phyloP scores from a whole-genome alignment of 2,113 vertebrate genomes.

The Crotophaga sulcirostris region DNA sequence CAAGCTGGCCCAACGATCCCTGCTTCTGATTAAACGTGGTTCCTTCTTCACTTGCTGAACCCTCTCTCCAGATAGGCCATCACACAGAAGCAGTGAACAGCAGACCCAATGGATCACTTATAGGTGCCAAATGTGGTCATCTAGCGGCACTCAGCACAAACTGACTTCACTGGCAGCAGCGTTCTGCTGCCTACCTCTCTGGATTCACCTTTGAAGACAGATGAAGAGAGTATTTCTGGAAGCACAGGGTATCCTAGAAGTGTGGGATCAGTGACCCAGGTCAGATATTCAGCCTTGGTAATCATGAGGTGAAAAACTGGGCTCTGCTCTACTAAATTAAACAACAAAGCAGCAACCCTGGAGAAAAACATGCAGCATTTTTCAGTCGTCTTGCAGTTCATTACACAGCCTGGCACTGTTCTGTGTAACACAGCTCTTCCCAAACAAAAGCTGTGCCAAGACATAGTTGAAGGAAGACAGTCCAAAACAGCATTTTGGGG shows the following conservation, averaged over 20 bases:
- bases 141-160: background rate
- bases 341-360: background rate
- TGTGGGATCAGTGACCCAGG: background rate
- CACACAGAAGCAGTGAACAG: background rate
- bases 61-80: background rate
- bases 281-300: background rate
- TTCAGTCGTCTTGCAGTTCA: background rate
- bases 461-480: background rate
- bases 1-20: background rate
- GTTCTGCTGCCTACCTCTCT: background rate
- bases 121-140: background rate
- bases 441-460: background rate
- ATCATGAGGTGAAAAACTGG: background rate
- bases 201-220: background rate
- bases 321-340: background rate
- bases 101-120: background rate
- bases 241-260: background rate
- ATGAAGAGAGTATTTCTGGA: background rate
- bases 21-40: slow-evolving; percentile 12
- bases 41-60: background rate
- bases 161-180: background rate
- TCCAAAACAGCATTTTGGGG: background rate
- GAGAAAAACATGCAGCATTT: background rate
- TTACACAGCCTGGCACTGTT: background rate
- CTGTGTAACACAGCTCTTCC: background rate